Base-by-base conservation (phyloP, 2,888 invertebrate species). In the Noctuana brunneofusca region DNA sequence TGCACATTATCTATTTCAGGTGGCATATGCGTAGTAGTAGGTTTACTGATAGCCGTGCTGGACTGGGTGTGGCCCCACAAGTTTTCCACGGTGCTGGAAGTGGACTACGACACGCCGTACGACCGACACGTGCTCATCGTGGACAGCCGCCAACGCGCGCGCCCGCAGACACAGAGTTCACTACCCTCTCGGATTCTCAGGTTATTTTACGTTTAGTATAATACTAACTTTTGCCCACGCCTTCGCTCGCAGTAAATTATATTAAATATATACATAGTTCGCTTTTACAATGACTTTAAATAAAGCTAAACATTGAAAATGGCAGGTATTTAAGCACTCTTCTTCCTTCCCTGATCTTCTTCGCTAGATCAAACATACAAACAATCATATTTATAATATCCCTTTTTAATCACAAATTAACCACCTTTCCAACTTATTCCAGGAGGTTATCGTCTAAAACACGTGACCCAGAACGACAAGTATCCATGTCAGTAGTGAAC, bases 61-160 rank as follows among this genome's bases (percentile, higher is more conserved):
- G 89, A 89, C 84, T 92, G 97, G 76, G 93, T 97, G 69, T 97
- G 96, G 92, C 97, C 97, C 4, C 97, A 98, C 83, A 95, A 95
- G 72, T 98, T 98, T 89, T 97, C 97, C 48, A 98, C 97, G 0
- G 96, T 97, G 69, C 88, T 97, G 63, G 97, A 97, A 84, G 96
- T 98, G 49, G 97, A 98, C 87, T 98, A 97, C 81, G 98, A 97
- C 81, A 98, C 98, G 14, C 98, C 98, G 0, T 98, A 97, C 79
- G 97, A 97, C 84, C 92, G 97, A 50, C 97, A 97, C 83, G 97
- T 97, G 65, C 96, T 97, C 63, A 95, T 97, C 66, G 97, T 97
- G 74, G 97, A 97, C 83, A 97, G 97, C 71, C 77, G 91, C 62
- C 89, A 88, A 71, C 74, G 89, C 14, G 91, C 91, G 16, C 74